These are phyloP conservation scores for Molorchus minor DNA, from an alignment of 2,888 invertebrate genomes.

Conservation along the genomic window DNA sequence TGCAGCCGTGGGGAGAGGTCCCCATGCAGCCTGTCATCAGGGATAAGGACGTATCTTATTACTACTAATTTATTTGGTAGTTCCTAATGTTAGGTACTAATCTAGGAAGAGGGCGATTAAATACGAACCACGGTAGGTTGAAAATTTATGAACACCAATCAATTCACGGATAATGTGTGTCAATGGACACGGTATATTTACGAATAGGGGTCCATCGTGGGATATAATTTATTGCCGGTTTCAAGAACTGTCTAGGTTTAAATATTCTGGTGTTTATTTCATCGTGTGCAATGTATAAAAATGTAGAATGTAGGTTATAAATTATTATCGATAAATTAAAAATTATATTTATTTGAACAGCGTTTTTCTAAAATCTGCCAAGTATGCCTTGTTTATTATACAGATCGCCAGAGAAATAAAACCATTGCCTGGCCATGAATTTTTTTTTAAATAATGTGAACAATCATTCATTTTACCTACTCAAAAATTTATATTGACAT, in stretches of 20 bases:
- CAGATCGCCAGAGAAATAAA: too few relatives aligned
- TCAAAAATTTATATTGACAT: too few relatives aligned
- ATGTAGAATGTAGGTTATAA: too few relatives aligned
- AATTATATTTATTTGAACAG: too few relatives aligned
- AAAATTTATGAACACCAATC: conserved; percentile 14
- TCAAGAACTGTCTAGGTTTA: conserved; percentile 1
- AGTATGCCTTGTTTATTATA: too few relatives aligned
- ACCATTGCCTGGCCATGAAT: too few relatives aligned
- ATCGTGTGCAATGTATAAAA: too few relatives aligned
- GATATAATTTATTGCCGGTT: conserved; percentile 18
- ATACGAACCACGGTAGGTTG: neutral
- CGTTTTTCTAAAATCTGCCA: too few relatives aligned
- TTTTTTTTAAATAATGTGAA: too few relatives aligned
- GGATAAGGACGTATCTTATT: conserved; percentile 60
- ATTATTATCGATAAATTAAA: too few relatives aligned
- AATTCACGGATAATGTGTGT: conserved; percentile 7
- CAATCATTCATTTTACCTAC: too few relatives aligned
- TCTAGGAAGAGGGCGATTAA: conserved; percentile 24
- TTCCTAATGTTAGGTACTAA: conserved; percentile 4
- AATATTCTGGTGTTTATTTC: too few relatives aligned
- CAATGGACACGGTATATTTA: conserved; percentile 16
- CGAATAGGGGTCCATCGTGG: neutral
- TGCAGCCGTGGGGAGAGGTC: conserved; percentile 51
- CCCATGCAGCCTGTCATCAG: conserved; percentile 56
- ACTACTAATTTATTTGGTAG: conserved; percentile 56